Conservation (phyloP, 2,888 invertebrate species). For the Epinotia bilunana region DNA sequence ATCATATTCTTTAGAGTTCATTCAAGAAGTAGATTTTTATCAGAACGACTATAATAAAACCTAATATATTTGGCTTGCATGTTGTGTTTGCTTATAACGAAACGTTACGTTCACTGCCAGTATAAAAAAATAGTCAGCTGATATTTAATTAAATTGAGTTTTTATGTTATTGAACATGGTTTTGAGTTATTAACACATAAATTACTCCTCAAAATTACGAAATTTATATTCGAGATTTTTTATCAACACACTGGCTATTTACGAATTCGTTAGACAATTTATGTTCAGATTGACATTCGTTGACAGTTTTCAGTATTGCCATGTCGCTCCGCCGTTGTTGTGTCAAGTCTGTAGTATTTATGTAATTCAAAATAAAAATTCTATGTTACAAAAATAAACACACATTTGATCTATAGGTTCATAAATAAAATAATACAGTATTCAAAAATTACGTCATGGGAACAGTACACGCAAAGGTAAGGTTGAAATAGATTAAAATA, state of each 20-base stretch:
- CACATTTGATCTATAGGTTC: constrained; percentile 41
- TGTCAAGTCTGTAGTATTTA: constrained; percentile 58
- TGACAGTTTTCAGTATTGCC: constrained; percentile 34
- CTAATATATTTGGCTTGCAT: no score
- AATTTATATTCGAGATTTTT: neutral
- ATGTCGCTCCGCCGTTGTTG: constrained; percentile 36
- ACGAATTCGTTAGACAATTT: neutral
- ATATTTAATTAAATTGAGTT: neutral
- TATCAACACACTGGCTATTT: neutral
- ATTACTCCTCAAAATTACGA: neutral
- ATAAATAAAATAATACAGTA: constrained; percentile 2
- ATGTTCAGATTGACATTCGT: neutral
- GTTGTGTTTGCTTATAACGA: neutral
- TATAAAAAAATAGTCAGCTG: constrained; percentile 31
- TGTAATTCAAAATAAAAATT: constrained; percentile 67
- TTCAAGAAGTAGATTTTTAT: no score
- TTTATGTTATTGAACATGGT: neutral
- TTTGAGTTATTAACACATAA: neutral
- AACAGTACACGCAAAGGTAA: constrained; percentile 77
- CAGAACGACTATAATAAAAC: no score
- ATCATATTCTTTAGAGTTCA: no score
- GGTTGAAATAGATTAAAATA: constrained; percentile 2
- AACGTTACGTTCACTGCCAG: constrained; percentile 18
- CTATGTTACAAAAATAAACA: constrained; percentile 53
- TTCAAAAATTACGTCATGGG: constrained; percentile 61